Evolutionary conservation across 2,797 vertebrate genomes (phyloP), one percentile per base, ranked within the genome.

Genomic region (Thamnophis elegans): DNA sequence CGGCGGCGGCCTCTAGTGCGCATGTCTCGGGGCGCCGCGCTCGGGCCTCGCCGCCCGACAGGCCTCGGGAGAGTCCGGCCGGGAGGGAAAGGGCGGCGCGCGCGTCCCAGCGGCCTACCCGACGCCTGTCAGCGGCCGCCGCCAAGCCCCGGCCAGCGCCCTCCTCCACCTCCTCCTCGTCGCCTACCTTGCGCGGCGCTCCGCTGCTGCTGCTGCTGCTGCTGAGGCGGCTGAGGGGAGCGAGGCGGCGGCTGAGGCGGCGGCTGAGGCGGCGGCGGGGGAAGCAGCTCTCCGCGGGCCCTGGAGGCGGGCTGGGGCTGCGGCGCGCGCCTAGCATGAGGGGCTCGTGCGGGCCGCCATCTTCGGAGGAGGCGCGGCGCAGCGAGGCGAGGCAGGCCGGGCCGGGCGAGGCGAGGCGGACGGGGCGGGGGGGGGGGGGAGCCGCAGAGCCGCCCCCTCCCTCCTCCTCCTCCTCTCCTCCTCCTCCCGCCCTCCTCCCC

Each of bases 261-360:
- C 68, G 16, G 32, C 7, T 12, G 60, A 22, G 59, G 62, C 68
- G 16, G 25, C 10, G 12, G 28, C 28, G 13, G 28, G 68, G 32
- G 32, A 36, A 42, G 47, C 42, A 54, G 85, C 85, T 54, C 51
- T 28, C 47, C 47, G 95, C 93, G 92, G 96, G 96, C 95, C 96
- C 96, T 96, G 92, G 96, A 96, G 90, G 94, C 78, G 93, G 68
- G n/a, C 85, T 42, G 82, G 78, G 94, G 96, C 32, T 65, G 94
- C 82, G 93, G 51, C n/a, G 56, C 36, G 36, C 87, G 58, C 95
- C 96, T 97, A 98, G 97, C 96, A 95, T 96, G 97, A 97, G 97
- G 97, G 97, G 93, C 92, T 94, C 93, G 92, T 92, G 95, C 96
- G 94, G 96, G 96, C 96, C 97, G 97, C 97, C 97, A 97, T 97